phyloP scores from a whole-genome alignment of 1,140 invertebrate species.

The Octopus sinensis region DNA sequence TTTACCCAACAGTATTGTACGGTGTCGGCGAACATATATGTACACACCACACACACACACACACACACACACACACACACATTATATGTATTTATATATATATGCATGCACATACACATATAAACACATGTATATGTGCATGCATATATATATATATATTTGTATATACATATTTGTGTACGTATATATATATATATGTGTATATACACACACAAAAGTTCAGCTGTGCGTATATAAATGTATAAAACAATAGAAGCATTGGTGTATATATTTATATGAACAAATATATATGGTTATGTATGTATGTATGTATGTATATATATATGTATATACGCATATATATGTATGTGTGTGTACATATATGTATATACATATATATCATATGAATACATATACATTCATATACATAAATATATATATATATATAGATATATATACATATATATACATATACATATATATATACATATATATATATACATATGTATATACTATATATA shows the following conservation, averaged over 20 bases:
- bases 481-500: no score
- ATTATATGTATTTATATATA: background rate
- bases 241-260: background rate
- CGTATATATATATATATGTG: background rate
- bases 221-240: background rate
- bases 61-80: background rate
- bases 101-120: background rate
- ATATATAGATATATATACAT: background rate
- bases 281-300: background rate
- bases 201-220: background rate
- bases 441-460: background rate
- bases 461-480: background rate
- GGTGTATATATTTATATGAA: background rate
- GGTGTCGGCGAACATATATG: background rate
- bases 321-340: background rate
- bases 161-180: background rate
- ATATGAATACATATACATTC: background rate
- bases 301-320: background rate
- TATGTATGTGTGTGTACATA: background rate
- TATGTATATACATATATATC: background rate
- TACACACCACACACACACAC: background rate
- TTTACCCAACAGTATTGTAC: no score
- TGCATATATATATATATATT: background rate
- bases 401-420: background rate
- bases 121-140: background rate